phyloP scores from a whole-genome alignment of 2,113 vertebrate genomes.

The Vulpes vulpes region DNA sequence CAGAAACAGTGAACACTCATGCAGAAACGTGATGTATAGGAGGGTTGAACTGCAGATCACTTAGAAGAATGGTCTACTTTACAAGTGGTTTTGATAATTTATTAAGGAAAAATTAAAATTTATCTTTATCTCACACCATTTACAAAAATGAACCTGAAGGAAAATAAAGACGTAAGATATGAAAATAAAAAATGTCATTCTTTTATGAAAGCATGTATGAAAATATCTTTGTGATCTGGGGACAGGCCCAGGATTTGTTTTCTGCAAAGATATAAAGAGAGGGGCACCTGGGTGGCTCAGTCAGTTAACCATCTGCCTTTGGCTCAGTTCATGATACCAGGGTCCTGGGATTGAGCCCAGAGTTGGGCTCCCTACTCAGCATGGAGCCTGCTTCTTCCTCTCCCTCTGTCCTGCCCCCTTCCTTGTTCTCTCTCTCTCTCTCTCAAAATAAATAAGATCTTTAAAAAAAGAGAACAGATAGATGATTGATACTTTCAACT shows the following conservation, averaged over 20 bases:
- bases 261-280: not conserved
- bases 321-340: too few relatives aligned
- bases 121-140: not conserved
- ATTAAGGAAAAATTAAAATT: not conserved
- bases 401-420: too few relatives aligned
- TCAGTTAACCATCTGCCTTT: too few relatives aligned
- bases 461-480: not conserved
- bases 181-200: not conserved
- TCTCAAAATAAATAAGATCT: too few relatives aligned
- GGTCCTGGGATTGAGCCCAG: too few relatives aligned
- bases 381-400: too few relatives aligned
- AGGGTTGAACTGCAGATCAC: not conserved
- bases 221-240: not conserved
- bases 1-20: not conserved
- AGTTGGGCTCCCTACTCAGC: too few relatives aligned
- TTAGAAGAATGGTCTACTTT: not conserved
- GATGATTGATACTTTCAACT: not conserved
- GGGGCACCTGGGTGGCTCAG: too few relatives aligned
- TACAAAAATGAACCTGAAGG: not conserved
- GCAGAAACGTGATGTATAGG: not conserved
- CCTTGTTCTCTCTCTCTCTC: too few relatives aligned
- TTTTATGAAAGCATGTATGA: not conserved
- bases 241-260: not conserved
- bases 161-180: not conserved
- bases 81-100: not conserved